A percentile compares a stretch with the other conserved stretches of the same genome.
phyloP scores from a whole-genome alignment of 35 echinoderm and acorn worm genomes.

The Apostichopus parvimensis region DNA sequence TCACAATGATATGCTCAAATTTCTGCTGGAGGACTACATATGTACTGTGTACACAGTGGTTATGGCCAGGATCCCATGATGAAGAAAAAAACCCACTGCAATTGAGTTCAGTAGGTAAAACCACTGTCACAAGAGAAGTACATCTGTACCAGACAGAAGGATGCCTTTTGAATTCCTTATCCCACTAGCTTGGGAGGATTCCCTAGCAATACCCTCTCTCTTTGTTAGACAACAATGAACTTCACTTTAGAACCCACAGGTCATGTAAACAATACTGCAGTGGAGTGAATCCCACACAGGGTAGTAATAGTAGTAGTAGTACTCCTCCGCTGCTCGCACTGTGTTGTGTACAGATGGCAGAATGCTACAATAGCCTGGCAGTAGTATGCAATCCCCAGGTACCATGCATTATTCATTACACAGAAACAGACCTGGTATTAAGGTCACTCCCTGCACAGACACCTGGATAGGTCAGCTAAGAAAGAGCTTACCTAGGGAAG shows the following conservation, averaged over 20 bases:
- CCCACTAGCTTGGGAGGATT: constrained; percentile 1
- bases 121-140: not conserved
- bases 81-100: not conserved
- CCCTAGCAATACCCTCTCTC: constrained; percentile 29
- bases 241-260: constrained; percentile 27
- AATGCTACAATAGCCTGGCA: constrained; percentile 10
- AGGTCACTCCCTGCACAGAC: constrained; percentile 35
- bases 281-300: constrained; percentile 26
- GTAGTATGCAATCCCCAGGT: constrained; percentile 26
- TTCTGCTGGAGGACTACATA: not conserved
- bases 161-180: not conserved
- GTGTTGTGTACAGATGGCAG: constrained; percentile 4
- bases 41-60: not conserved
- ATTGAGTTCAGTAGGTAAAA: not conserved
- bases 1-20: not conserved
- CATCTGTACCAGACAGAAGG: not conserved
- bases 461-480: constrained; percentile 25
- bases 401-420: constrained; percentile 47
- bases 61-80: constrained; percentile 5
- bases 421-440: constrained; percentile 28
- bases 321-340: not conserved
- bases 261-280: constrained; percentile 42
- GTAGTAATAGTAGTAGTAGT: no score
- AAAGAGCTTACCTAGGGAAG: constrained; percentile 12
- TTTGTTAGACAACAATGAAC: constrained; percentile 50